Base-by-base conservation (phyloP, 2,888 invertebrate genomes). In the Stictocephala bisonia region DNA sequence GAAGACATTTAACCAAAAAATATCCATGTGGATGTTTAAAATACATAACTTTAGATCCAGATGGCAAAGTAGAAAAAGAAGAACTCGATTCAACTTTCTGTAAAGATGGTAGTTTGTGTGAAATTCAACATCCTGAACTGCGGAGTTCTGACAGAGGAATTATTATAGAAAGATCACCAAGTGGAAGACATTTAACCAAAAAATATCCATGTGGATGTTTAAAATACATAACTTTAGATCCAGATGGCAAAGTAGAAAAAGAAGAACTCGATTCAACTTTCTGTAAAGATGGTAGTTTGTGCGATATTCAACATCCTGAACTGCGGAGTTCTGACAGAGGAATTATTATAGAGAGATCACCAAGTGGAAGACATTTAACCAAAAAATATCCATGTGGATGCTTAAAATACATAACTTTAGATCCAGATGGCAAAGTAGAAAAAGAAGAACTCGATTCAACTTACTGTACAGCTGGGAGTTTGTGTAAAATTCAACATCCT, bases 141-240 rank as follows among this genome's bases (percentile, higher is more conserved):
- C n/a, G n/a, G n/a, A n/a, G n/a, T 7, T n/a, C n/a, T n/a, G 35
- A 20, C 1, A 18, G 22, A 1, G 22, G 20, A 2, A 18, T 31
- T n/a, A 20, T 60, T 3, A 24, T 60, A 11, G 60, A 60, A 22
- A 60, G 29, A 40, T 60, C 60, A 20, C 60, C 60, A 2, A 60
- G 60, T 35, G 60, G 60, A 0, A 7, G 22, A 7, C 31, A 60
- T 13, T 35, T 29, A 2, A 27, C 29, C 60, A 11, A 7, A 1
- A 60, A 35, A 40, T 60, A 60, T 40, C 40, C 60, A 20, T 60
- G 60, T 22, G 40, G 60, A 20, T 60, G 60, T 22, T 29, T 60
- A 27, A 60, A 35, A 13, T 35, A 35, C 13, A 60, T 29, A 6
- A 60, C 6, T 3, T 22, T 31, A 7, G 40, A 60, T 22, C 35